Evolutionary conservation across 2,888 invertebrate genomes (phyloP).

Genomic region (Drosophila meridionalis): DNA sequence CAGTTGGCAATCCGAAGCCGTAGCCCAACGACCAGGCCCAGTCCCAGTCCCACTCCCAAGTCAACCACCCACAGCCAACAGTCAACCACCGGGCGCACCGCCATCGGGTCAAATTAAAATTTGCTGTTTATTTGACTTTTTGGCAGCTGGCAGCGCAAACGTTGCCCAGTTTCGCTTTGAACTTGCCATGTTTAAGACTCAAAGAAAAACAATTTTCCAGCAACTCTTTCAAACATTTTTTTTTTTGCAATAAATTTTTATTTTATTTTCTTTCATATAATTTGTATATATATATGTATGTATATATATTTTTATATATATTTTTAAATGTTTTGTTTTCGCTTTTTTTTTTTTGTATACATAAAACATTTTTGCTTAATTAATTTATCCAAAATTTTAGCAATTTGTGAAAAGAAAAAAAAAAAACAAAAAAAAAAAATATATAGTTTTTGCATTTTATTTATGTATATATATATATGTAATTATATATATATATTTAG

Average conservation of each 20-base stretch:
- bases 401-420: constrained; percentile 34
- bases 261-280: constrained; percentile 38
- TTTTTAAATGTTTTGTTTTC: constrained; percentile 27
- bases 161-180: constrained; percentile 40
- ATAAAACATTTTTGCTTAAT: constrained; percentile 65
- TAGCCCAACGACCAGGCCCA: background rate
- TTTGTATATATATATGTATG: constrained; percentile 16
- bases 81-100: constrained; percentile 1
- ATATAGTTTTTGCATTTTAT: background rate
- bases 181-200: constrained; percentile 7
- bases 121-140: constrained; percentile 68
- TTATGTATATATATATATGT: constrained; percentile 6
- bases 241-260: constrained; percentile 52
- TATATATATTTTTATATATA: constrained; percentile 1
- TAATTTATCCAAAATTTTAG: constrained; percentile 19
- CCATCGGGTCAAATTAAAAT: constrained; percentile 56
- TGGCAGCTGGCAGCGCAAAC: constrained; percentile 18
- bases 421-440: constrained; percentile 25
- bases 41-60: background rate
- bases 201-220: constrained; percentile 6
- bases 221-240: constrained; percentile 15
- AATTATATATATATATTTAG: constrained; percentile 5
- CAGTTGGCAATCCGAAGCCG: constrained; percentile 28
- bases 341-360: constrained; percentile 47
- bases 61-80: background rate